phyloP scores from a whole-genome alignment of 2,113 vertebrate species.

The Crotophaga sulcirostris region DNA sequence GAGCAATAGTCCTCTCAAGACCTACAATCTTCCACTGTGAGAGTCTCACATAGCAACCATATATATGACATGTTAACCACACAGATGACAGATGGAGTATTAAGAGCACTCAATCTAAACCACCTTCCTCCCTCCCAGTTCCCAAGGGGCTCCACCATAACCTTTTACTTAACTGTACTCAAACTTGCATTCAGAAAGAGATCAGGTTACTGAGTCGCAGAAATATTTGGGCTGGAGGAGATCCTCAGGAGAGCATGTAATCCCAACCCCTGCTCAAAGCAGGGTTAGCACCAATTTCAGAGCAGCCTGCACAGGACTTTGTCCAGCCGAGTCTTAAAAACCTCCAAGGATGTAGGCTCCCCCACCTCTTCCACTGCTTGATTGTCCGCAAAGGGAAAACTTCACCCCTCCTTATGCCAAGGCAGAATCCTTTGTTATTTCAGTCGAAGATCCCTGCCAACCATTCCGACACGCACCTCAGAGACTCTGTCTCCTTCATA shows the following conservation, averaged over 20 bases:
- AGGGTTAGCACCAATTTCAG: constrained; percentile 14
- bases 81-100: constrained; percentile 61
- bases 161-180: constrained; percentile 49
- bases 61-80: constrained; percentile 47
- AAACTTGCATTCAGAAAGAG: neutral
- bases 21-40: neutral
- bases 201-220: constrained; percentile 24
- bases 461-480: neutral
- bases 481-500: neutral
- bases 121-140: constrained; percentile 17
- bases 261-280: neutral
- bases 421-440: neutral
- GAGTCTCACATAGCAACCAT: constrained; percentile 34
- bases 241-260: constrained; percentile 32
- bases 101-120: constrained; percentile 55
- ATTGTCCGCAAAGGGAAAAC: neutral
- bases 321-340: neutral
- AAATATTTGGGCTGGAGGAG: neutral
- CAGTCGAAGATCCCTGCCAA: neutral
- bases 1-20: neutral
- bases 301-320: neutral
- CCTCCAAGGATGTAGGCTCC: neutral
- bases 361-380: neutral
- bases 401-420: neutral
- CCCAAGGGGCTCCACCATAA: constrained; percentile 43